Conservation (phyloP, 2,797 vertebrate genomes). For the Amblyraja radiata region DNA sequence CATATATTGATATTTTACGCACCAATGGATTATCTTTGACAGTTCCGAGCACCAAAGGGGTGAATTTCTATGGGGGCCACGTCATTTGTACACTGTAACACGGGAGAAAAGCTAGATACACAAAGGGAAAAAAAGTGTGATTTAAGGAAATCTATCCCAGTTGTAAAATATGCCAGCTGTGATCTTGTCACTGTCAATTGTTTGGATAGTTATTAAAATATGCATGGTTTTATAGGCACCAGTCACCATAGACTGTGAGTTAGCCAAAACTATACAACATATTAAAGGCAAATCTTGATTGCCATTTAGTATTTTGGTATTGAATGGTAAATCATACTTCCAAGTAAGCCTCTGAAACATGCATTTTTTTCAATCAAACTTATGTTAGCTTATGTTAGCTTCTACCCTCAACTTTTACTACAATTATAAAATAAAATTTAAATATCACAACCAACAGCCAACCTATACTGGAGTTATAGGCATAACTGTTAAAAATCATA, state of each 20-base stretch:
- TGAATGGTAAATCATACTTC: neutral
- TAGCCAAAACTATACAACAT: neutral
- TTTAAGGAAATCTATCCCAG: neutral
- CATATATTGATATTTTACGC: too few species aligned
- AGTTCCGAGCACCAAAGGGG: neutral
- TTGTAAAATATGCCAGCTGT: neutral
- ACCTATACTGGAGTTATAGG: too few species aligned
- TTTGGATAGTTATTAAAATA: conserved; percentile 6
- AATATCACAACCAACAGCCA: neutral
- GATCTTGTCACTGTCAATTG: neutral
- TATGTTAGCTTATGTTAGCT: neutral
- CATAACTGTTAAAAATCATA: too few species aligned
- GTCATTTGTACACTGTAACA: neutral
- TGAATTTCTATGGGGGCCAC: neutral
- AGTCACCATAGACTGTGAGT: neutral
- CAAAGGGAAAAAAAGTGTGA: neutral
- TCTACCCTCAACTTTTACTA: neutral
- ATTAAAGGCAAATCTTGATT: neutral
- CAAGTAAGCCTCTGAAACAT: neutral
- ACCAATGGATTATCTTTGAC: too few species aligned
- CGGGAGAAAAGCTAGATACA: neutral
- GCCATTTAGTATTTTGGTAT: neutral
- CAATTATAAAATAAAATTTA: neutral
- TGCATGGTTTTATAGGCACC: neutral
- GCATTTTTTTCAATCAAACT: neutral